Percentiles rank a stretch among this genome's conserved stretches.
phyloP scores from a whole-genome alignment of 1,140 invertebrate species.

The Condylostylus longicornis region DNA sequence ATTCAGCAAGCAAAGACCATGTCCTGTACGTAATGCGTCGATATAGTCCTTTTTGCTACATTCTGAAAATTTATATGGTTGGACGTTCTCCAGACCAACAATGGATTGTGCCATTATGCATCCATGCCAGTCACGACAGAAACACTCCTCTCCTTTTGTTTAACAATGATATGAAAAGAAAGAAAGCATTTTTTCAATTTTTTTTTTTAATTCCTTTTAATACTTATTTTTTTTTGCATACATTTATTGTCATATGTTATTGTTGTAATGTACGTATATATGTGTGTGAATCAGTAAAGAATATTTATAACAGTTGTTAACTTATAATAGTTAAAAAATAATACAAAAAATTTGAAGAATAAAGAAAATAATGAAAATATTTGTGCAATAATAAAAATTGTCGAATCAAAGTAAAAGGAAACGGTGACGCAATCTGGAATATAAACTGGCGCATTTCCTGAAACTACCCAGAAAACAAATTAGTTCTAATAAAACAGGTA shows the following conservation, averaged over 20 bases:
- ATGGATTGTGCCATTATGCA: constrained; percentile 91
- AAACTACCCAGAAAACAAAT: too few relatives aligned
- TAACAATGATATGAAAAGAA: too few relatives aligned
- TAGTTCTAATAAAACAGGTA: too few relatives aligned
- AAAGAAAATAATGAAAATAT: background rate
- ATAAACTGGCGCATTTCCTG: too few relatives aligned
- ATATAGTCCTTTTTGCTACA: constrained; percentile 78
- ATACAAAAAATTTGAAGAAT: background rate
- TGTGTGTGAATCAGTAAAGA: background rate
- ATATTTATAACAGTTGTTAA: too few relatives aligned
- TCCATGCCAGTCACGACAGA: constrained; percentile 84
- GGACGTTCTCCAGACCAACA: constrained; percentile 75
- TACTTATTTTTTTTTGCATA: too few relatives aligned
- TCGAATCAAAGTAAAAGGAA: background rate
- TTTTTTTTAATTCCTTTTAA: too few relatives aligned
- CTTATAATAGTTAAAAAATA: background rate
- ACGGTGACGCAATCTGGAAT: too few relatives aligned
- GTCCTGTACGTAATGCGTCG: constrained; percentile 57
- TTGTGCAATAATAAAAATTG: background rate
- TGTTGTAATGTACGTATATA: too few relatives aligned
- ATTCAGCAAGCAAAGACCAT: constrained; percentile 75
- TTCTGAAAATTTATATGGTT: constrained; percentile 85
- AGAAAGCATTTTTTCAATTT: too few relatives aligned
- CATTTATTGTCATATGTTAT: too few relatives aligned
- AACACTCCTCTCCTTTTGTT: constrained; percentile 46